A percentile compares a stretch with the other conserved stretches of the same genome.
These are phyloP conservation scores for Apolygus lucorum DNA, from an alignment of 1,140 invertebrate species.

Conservation along the genomic window DNA sequence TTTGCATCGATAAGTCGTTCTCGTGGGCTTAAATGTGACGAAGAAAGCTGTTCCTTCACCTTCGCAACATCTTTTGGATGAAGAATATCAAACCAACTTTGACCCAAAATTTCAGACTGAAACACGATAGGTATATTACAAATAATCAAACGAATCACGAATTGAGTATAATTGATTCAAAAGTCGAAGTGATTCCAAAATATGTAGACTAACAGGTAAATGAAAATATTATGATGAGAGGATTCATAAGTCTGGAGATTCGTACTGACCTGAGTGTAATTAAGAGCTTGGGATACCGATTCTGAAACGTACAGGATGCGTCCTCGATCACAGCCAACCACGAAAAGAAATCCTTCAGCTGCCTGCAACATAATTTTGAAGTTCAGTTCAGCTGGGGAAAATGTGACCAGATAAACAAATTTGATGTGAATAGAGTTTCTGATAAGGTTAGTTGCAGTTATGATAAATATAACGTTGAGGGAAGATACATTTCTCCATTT, in stretches of 20 bases:
- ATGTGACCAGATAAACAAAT: too few species aligned
- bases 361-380: slow-evolving; percentile 48
- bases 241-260: too few species aligned
- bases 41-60: slow-evolving; percentile 89
- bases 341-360: slow-evolving; percentile 85
- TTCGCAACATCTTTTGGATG: slow-evolving; percentile 92
- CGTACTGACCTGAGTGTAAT: slow-evolving; percentile 70
- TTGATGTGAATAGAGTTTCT: too few species aligned
- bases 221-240: too few species aligned
- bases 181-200: too few species aligned
- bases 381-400: too few species aligned
- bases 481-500: too few species aligned
- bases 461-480: too few species aligned
- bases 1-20: slow-evolving; percentile 87
- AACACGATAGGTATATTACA: too few species aligned
- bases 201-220: slow-evolving; percentile 20
- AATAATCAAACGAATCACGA: too few species aligned
- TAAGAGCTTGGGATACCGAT: slow-evolving; percentile 73
- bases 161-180: too few species aligned
- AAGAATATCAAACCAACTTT: slow-evolving; percentile 89
- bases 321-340: slow-evolving; percentile 85
- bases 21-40: slow-evolving; percentile 76
- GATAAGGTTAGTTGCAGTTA: too few species aligned
- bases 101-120: slow-evolving; percentile 77
- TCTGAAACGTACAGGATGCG: slow-evolving; percentile 84